A percentile compares a stretch with the other conserved stretches of the same genome.
phyloP scores from a whole-genome alignment of 2,797 vertebrate species.

The Lutjanus campechanus region DNA sequence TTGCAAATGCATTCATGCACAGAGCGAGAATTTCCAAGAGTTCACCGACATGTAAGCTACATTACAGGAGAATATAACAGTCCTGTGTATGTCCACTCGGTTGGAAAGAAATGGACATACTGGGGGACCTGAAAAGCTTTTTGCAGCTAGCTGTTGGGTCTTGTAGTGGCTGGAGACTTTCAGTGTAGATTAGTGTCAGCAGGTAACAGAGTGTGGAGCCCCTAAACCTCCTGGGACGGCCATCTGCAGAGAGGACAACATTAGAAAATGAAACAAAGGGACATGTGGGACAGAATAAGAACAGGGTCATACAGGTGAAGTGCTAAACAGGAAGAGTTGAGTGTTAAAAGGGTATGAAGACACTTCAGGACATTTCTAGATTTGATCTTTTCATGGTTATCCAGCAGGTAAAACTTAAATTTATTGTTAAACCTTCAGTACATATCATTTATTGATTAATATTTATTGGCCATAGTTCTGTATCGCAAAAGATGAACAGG shows the following conservation, averaged over 20 bases:
- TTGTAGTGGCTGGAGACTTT: conserved; percentile 65
- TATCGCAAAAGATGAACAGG: conserved; percentile 14
- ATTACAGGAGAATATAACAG: conserved; percentile 29
- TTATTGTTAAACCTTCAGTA: conserved; percentile 6
- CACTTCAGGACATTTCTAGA: background rate
- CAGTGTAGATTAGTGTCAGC: conserved; percentile 75
- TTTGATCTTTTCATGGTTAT: conserved; percentile 14
- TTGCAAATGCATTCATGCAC: conserved; percentile 23
- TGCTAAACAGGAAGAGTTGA: conserved; percentile 20
- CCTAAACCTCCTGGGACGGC: conserved; percentile 34
- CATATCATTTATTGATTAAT: background rate
- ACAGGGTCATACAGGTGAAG: background rate
- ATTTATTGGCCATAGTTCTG: background rate
- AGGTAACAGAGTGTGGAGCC: conserved; percentile 62
- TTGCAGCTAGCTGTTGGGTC: conserved; percentile 56
- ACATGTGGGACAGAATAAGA: conserved; percentile 18
- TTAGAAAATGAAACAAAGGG: conserved; percentile 33
- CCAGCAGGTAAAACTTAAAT: background rate
- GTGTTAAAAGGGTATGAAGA: conserved; percentile 3
- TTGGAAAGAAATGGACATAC: conserved; percentile 44
- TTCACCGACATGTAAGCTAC: conserved; percentile 26
- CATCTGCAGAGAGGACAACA: conserved; percentile 35
- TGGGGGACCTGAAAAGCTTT: conserved; percentile 66
- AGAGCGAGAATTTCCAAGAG: conserved; percentile 18
- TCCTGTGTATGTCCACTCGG: conserved; percentile 39